Evolutionary conservation across 2,113 vertebrate species (phyloP).

Genomic region (Natator depressus): DNA sequence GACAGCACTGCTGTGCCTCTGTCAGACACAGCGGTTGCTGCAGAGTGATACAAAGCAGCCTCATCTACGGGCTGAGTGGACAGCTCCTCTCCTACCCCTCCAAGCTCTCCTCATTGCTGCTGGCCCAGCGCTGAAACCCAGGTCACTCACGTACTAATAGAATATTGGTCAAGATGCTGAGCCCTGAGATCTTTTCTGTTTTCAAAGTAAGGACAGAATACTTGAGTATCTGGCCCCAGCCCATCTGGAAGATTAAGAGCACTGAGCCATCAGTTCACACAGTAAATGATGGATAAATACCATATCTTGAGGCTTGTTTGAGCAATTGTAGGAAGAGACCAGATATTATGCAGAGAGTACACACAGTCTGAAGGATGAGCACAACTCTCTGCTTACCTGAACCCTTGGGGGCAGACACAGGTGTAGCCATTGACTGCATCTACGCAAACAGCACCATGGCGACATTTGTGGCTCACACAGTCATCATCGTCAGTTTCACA

Average conservation of each 20-base stretch:
- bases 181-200: neutral
- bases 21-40: neutral
- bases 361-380: neutral
- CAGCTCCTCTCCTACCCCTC: neutral
- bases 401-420: conserved; percentile 93
- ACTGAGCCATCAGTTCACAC: fast-evolving
- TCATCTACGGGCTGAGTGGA: neutral
- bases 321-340: neutral
- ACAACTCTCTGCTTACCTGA: conserved; percentile 85
- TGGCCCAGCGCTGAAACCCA: neutral
- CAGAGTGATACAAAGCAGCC: neutral
- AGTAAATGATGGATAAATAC: fast-evolving
- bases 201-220: neutral
- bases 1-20: neutral
- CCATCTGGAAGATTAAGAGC: neutral
- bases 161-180: neutral
- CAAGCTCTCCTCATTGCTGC: neutral
- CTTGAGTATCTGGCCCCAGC: neutral
- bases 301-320: fast-evolving
- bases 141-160: neutral
- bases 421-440: conserved; percentile 94
- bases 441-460: conserved; percentile 91
- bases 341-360: fast-evolving
- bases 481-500: conserved; percentile 93
- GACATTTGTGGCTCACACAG: conserved; percentile 92